Evolutionary conservation across 2,797 vertebrate genomes (phyloP).

Genomic region (Lophotriccus pileatus): DNA sequence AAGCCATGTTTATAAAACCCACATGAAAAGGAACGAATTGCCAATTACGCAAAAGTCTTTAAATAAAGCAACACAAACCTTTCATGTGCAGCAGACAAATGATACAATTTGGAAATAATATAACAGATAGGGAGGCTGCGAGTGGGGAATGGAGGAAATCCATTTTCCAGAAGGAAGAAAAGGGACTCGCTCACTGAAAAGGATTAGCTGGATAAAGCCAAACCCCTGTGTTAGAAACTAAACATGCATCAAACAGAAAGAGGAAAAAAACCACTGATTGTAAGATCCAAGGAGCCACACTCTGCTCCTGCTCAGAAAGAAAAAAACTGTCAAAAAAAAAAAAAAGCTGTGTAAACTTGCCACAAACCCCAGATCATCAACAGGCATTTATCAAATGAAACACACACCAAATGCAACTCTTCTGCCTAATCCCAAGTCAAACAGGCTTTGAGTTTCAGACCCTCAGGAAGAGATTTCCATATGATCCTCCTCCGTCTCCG

Average conservation of each 20-base stretch:
- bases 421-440: constrained; percentile 56
- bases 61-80: neutral
- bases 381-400: constrained; percentile 45
- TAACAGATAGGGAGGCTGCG: neutral
- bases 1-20: neutral
- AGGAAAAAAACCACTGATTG: neutral
- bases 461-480: constrained; percentile 52
- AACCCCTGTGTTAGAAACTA: neutral
- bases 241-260: neutral
- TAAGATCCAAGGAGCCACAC: neutral
- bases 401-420: constrained; percentile 35
- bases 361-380: constrained; percentile 21
- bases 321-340: neutral
- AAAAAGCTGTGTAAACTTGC: constrained; percentile 2
- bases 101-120: neutral
- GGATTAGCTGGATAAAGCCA: constrained; percentile 40
- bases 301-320: neutral
- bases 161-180: constrained; percentile 13
- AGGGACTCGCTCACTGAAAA: neutral
- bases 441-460: constrained; percentile 53
- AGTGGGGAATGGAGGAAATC: neutral
- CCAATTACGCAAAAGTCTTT: constrained; percentile 10
- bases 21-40: neutral
- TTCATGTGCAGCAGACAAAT: constrained; percentile 25
- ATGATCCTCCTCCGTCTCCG: constrained; percentile 18